These are phyloP conservation scores for Umimayanthus chanpuru DNA, from an alignment of 92 coral and sea anemone genomes.

Conservation along the genomic window DNA sequence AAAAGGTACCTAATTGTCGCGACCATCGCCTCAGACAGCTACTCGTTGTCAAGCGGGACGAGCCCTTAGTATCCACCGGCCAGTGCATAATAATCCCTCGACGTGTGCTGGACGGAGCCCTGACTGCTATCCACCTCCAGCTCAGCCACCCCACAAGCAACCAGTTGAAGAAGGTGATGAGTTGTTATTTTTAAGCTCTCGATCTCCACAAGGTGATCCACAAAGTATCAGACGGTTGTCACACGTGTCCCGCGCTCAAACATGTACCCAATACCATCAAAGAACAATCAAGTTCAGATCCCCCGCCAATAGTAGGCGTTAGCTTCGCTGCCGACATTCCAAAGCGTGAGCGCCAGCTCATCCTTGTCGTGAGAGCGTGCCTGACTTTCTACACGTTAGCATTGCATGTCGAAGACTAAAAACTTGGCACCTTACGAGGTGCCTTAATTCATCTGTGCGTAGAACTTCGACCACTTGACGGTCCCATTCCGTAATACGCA, in stretches of 20 bases:
- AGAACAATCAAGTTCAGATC: neutral
- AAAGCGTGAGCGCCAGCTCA: slow-evolving; percentile 35
- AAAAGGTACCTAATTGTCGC: too few relatives aligned
- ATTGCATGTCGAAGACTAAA: slow-evolving; percentile 32
- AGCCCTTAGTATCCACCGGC: slow-evolving; percentile 43
- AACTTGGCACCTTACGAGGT: slow-evolving; percentile 43
- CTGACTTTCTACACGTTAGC: slow-evolving; percentile 42
- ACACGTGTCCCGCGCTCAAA: slow-evolving; percentile 44
- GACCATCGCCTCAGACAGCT: too few relatives aligned
- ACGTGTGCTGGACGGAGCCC: slow-evolving; percentile 50
- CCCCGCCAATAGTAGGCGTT: slow-evolving; percentile 17
- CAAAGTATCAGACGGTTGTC: slow-evolving; percentile 32
- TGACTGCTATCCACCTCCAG: slow-evolving; percentile 50
- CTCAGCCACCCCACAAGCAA: slow-evolving; percentile 44
- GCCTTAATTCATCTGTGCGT: slow-evolving; percentile 37
- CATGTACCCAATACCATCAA: slow-evolving; percentile 29
- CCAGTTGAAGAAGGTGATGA: slow-evolving; percentile 45
- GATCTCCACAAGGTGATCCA: slow-evolving; percentile 37
- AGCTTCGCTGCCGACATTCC: slow-evolving; percentile 35
- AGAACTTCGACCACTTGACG: slow-evolving; percentile 25
- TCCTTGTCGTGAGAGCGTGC: slow-evolving; percentile 16
- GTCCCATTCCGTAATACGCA: slow-evolving; percentile 29
- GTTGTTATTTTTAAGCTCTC: slow-evolving; percentile 34
- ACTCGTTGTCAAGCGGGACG: too few relatives aligned
- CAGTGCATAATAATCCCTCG: slow-evolving; percentile 55